Conservation (phyloP, 92 coral and sea anemone genomes). For the Zoanthus solanderi region DNA sequence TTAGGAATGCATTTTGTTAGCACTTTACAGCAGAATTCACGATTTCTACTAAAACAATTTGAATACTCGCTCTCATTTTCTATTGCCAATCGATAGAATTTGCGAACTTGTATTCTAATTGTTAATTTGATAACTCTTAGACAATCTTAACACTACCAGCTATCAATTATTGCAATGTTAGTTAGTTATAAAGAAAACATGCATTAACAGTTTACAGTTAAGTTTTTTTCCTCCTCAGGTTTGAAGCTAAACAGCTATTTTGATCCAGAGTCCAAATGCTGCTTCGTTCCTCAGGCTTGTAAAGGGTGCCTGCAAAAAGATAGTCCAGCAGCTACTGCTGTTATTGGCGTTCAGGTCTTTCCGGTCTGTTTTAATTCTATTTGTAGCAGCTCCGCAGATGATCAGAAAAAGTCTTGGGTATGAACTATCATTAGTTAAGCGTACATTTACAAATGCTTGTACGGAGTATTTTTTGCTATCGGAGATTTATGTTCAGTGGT, state of each 20-base stretch:
- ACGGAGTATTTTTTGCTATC: not conserved
- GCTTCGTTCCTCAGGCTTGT: constrained; percentile 74
- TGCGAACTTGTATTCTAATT: no score
- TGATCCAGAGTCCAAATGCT: constrained; percentile 60
- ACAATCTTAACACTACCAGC: no score
- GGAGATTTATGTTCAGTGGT: not conserved
- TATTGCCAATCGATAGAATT: no score
- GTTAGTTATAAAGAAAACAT: not conserved
- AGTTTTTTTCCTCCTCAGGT: constrained; percentile 24
- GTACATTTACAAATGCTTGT: no score
- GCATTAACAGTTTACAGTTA: not conserved
- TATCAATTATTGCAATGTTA: not conserved
- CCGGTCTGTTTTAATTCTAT: constrained; percentile 19
- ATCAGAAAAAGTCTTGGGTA: not conserved
- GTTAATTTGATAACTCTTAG: no score
- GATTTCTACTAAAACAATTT: no score
- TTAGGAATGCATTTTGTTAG: no score
- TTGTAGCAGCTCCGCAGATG: not conserved
- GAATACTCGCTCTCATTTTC: no score
- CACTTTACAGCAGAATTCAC: no score
- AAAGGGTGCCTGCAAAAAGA: constrained; percentile 46
- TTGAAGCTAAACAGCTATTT: constrained; percentile 59
- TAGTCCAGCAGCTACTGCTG: constrained; percentile 38
- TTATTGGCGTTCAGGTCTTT: constrained; percentile 69
- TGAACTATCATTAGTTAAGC: not conserved